These are phyloP conservation scores for Agrochola litura DNA, from an alignment of 2,888 invertebrate genomes.

Conservation along the genomic window DNA sequence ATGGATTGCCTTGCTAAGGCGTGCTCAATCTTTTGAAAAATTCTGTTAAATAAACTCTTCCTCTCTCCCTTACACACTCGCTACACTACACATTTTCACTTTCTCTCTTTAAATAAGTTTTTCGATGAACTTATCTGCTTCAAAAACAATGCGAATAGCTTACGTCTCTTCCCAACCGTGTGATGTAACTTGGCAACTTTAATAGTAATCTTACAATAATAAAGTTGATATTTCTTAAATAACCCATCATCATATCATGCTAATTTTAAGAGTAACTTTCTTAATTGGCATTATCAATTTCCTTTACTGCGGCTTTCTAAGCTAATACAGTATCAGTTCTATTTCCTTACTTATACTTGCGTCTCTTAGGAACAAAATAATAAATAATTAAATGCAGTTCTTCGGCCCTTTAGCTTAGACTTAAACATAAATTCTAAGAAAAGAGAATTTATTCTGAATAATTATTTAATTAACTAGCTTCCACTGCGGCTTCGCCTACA, in stretches of 20 bases:
- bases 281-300: no score
- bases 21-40: no score
- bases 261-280: neutral
- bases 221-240: neutral
- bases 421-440: conserved; percentile 1
- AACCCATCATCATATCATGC: neutral
- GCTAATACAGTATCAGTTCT: neutral
- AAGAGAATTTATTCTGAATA: conserved; percentile 16
- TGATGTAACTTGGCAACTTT: no score
- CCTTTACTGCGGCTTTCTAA: no score
- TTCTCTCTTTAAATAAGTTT: no score
- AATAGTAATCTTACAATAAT: neutral
- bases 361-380: neutral
- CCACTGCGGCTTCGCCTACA: neutral
- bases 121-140: neutral
- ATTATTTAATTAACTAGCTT: conserved; percentile 4
- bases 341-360: neutral
- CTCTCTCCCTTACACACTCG: no score
- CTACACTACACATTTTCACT: no score
- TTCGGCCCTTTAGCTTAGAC: no score
- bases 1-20: no score
- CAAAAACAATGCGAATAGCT: neutral
- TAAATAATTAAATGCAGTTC: neutral
- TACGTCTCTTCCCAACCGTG: neutral
- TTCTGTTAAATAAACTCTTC: no score